Base-by-base conservation (phyloP, 1,140 invertebrate genomes). In the Zophobas atratus region DNA sequence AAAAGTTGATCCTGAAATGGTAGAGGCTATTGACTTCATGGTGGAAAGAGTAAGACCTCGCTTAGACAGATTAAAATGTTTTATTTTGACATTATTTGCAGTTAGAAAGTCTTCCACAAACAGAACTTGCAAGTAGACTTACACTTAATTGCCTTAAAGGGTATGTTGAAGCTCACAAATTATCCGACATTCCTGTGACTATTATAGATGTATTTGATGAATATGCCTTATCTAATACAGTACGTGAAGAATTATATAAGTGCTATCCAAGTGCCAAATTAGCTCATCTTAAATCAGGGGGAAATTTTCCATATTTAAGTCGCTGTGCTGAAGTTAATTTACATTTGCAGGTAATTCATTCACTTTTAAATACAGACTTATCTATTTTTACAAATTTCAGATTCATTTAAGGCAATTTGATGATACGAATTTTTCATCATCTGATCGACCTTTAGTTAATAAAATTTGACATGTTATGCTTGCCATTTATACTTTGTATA, bases 141-240 rank as follows among this genome's bases (percentile, higher is more conserved):
- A 97, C 96, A 6, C 87, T 98, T 55, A 98, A 97, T 85, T 97
- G 96, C 86, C 90, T 93, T 74, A 93, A 91, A 80, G 92, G 90
- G 80, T 95, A 95, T 82, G 93, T 97, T 4, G 91, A 96, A 83
- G 93, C 95, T 43, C 92, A 95, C 74, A 91, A 92, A 84, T 86
- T 96, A 2, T 86, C 87, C 48, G 84, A 91, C 57, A 83, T 97
- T 36, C 90, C 92, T 35, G 90, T 97, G 0, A 97, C 95, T 1
- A 92, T 97, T 53, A 91, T 97, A 84, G 95, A 97, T 88, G 96
- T 97, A 0, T 97, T 96, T 90, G 96, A 98, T 88, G 93, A 96
- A 78, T 94, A 94, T 86, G 96, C 96, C 1, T 86, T 97, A 39
- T 95, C 94, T 73, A 90, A 90, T 77, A 86, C 90, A 53, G 95